Evolutionary conservation across 2,888 invertebrate species (phyloP).

Genomic region (Rhagophthalmus giganteus): DNA sequence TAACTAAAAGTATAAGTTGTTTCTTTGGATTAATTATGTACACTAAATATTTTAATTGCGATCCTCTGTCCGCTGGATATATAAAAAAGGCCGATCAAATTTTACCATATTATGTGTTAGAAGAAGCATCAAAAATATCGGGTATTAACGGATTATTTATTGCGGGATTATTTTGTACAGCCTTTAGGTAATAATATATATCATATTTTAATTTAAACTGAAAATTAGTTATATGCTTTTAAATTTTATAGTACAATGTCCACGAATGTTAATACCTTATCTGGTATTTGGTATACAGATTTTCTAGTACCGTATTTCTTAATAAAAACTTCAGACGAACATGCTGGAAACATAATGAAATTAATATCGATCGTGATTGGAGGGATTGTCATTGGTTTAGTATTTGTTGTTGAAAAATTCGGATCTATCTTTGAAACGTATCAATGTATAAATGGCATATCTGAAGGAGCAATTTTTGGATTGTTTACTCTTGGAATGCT

Average conservation of each 20-base stretch:
- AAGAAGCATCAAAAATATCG: constrained; percentile 65
- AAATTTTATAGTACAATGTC: constrained; percentile 62
- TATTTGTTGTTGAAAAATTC: constrained; percentile 65
- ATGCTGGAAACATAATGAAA: constrained; percentile 64
- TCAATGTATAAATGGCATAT: constrained; percentile 63
- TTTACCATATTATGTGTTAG: constrained; percentile 73
- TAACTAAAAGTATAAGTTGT: background rate
- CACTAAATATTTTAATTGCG: constrained; percentile 67
- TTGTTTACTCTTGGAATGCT: constrained; percentile 68
- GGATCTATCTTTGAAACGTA: constrained; percentile 68
- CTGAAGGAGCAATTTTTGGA: constrained; percentile 66
- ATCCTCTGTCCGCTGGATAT: constrained; percentile 63
- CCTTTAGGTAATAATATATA: constrained; percentile 65
- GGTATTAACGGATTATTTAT: constrained; percentile 76
- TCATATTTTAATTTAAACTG: background rate
- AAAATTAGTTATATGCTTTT: constrained; percentile 36
- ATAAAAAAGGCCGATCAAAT: constrained; percentile 61
- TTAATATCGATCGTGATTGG: constrained; percentile 59
- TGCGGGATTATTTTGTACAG: constrained; percentile 74
- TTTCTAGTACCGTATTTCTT: constrained; percentile 62
- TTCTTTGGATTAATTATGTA: constrained; percentile 65
- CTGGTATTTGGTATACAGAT: constrained; percentile 69
- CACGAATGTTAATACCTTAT: constrained; percentile 63
- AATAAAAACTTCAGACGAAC: constrained; percentile 57
- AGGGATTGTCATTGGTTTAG: constrained; percentile 71